A percentile compares a stretch with the other conserved stretches of the same genome.
Evolutionary conservation across 2,113 vertebrate genomes (phyloP).

Genomic region (Platichthys flesus): DNA sequence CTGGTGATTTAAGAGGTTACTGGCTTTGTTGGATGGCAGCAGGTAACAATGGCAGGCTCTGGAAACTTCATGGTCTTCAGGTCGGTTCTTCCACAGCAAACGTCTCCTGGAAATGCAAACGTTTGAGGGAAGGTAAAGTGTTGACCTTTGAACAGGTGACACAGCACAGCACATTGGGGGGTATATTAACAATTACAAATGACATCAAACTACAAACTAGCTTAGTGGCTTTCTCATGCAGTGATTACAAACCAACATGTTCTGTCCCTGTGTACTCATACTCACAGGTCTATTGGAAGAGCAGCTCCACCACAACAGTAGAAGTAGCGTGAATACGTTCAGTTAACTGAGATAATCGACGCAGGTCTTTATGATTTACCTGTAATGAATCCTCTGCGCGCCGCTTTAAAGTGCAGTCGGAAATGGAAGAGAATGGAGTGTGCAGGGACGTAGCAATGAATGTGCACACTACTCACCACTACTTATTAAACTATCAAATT

Average conservation of each 20-base stretch:
- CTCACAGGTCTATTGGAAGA: background rate
- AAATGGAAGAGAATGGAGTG: background rate
- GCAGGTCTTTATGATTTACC: conserved; percentile 43
- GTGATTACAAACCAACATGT: background rate
- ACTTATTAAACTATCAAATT: too few relatives aligned
- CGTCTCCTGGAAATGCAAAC: conserved; percentile 30
- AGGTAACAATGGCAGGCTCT: conserved; percentile 20
- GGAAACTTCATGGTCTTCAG: conserved; percentile 32
- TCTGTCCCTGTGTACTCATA: conserved; percentile 1
- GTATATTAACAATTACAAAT: background rate
- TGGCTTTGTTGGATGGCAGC: conserved; percentile 24
- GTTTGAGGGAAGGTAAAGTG: background rate
- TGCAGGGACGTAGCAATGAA: background rate
- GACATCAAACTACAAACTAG: conserved; percentile 15
- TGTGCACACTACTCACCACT: background rate
- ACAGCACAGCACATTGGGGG: background rate
- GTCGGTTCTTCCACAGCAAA: background rate
- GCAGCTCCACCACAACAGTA: background rate
- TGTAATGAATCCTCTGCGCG: background rate
- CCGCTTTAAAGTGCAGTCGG: conserved; percentile 15
- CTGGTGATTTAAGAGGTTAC: conserved; percentile 42
- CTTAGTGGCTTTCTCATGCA: background rate
- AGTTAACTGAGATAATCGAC: background rate
- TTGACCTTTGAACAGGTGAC: background rate
- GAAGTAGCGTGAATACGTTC: background rate